Percentiles rank a stretch among this genome's conserved stretches.
Conservation (phyloP, 2,888 invertebrate genomes). For the Abrostola tripartita region DNA sequence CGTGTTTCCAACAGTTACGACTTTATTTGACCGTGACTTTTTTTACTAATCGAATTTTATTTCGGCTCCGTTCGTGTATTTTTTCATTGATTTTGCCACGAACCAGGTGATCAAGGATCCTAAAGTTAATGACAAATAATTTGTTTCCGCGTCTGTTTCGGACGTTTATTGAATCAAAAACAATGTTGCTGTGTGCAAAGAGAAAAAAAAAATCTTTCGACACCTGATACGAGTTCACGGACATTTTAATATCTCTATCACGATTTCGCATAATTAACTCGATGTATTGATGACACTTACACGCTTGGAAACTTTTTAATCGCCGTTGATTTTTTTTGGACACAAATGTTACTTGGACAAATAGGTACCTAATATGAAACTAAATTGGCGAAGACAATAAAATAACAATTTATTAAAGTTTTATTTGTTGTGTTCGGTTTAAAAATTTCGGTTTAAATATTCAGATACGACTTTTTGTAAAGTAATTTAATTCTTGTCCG, state of each 20-base stretch:
- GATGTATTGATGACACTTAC: conserved; percentile 59
- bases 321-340: conserved; percentile 44
- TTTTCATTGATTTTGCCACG: conserved; percentile 34
- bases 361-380: conserved; percentile 26
- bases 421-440: background rate
- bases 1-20: conserved; percentile 11
- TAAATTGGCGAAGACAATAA: conserved; percentile 49
- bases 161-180: conserved; percentile 56
- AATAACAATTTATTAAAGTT: conserved; percentile 4
- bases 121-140: conserved; percentile 58
- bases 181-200: conserved; percentile 45
- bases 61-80: conserved; percentile 27
- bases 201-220: conserved; percentile 52
- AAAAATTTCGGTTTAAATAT: background rate
- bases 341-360: conserved; percentile 25
- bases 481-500: too few species aligned
- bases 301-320: conserved; percentile 48
- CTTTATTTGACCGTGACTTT: conserved; percentile 29
- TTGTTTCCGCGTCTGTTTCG: conserved; percentile 63
- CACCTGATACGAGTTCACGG: conserved; percentile 63
- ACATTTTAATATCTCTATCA: conserved; percentile 70
- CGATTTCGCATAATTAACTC: conserved; percentile 68
- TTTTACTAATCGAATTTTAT: conserved; percentile 10
- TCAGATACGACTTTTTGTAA: too few species aligned
- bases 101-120: conserved; percentile 48